phyloP scores from a whole-genome alignment of 2,797 vertebrate species.

The Cheirogaleus major region DNA sequence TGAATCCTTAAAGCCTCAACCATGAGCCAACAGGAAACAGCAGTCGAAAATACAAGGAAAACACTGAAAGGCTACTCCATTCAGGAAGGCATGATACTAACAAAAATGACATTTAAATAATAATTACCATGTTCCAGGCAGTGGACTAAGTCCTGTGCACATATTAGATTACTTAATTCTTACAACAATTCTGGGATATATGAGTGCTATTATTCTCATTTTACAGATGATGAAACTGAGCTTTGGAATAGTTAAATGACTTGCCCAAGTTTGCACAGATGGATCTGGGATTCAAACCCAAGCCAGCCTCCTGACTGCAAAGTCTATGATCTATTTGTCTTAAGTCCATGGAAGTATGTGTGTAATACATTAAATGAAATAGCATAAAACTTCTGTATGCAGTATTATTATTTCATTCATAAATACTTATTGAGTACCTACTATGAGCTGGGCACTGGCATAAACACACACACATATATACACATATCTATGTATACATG shows the following conservation, averaged over 20 bases:
- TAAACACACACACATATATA: too few species aligned
- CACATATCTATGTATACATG: rapidly evolving
- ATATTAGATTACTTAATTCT: background rate
- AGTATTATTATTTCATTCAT: background rate
- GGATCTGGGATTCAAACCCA: background rate
- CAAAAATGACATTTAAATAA: background rate
- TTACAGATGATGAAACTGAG: background rate
- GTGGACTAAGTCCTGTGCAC: background rate
- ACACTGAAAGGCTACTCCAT: rapidly evolving
- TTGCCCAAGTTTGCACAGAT: background rate
- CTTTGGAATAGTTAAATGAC: background rate
- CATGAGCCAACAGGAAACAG: background rate
- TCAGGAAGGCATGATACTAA: background rate
- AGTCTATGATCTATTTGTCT: background rate
- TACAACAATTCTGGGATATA: background rate
- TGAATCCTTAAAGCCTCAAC: background rate
- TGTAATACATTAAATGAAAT: background rate
- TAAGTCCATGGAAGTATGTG: background rate
- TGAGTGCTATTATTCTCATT: background rate
- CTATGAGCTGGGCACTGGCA: background rate
- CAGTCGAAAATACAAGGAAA: background rate
- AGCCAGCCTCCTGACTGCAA: background rate
- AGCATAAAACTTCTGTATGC: background rate
- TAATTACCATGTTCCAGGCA: background rate
- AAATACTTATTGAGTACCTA: background rate